Evolutionary conservation across 2,888 invertebrate genomes (phyloP), one percentile per base, ranked within the genome.

Genomic region (Tortrix viridana): DNA sequence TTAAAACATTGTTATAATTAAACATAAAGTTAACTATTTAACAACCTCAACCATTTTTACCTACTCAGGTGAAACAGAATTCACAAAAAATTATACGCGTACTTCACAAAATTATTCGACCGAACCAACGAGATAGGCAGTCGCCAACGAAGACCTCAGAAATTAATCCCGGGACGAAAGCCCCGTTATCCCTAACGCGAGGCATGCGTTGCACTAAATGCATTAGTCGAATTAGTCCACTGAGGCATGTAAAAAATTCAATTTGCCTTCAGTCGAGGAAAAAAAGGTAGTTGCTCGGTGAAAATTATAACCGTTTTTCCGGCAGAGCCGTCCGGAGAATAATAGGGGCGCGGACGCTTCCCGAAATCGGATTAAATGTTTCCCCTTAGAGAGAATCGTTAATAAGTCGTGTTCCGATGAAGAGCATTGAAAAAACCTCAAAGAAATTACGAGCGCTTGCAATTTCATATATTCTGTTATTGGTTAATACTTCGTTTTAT

Each of bases 171-270:
- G 65, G 67, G 72, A 69, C 58, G 67, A 66, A 65, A 62, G 68
- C 67, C 64, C 70, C 67, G 68, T 69, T 62, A 69, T 66, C 65
- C 67, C 65, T 67, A 63, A 69, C 66, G 66, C 57, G 71, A 74
- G 77, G 78, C 85, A 84, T 86, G 87, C 85, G 86, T 83, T 79
- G 75, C 74, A 76, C 84, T 89, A 89, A 90, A 80, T 80, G 87
- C 88, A 89, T 90, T 92, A 90, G 82, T 78, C 85, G 84, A 88
- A 90, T 90, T 90, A 91, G 85, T 85, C 82, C 85, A 81, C 73
- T 86, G 88, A 86, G 79, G 89, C 89, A 80, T 84, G 83, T 77
- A 83, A 89, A 90, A 90, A 90, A 91, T 89, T 89, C 87, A 92
- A 91, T 92, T 91, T 91, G 79, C 87, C 77, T 79, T 75, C 82